Percentiles rank a stretch among this genome's conserved stretches.
These are phyloP conservation scores for Microcebus lehilahytsara DNA, from an alignment of 2,113 vertebrate genomes.

Conservation along the genomic window DNA sequence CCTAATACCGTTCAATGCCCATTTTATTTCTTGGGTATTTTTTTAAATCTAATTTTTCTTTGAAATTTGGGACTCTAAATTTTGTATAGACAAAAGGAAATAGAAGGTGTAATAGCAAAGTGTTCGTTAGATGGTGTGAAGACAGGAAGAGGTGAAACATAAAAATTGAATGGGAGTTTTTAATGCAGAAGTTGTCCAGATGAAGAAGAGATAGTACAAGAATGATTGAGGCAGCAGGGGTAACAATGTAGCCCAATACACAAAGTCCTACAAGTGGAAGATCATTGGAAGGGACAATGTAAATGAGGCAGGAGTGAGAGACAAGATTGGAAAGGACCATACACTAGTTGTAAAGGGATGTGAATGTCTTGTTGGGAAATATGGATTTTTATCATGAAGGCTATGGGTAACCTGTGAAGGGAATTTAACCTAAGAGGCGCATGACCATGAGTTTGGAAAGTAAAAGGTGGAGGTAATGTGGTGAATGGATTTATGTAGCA, in stretches of 20 bases:
- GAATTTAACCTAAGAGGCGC: not conserved
- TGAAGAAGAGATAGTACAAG: not conserved
- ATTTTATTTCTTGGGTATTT: not conserved
- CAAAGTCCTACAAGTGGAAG: not conserved
- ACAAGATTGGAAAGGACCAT: not conserved
- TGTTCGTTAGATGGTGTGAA: not conserved
- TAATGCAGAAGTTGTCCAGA: not conserved
- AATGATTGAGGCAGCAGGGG: too few species aligned
- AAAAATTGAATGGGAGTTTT: not conserved
- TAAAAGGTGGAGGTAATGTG: not conserved
- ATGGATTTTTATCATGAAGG: not conserved
- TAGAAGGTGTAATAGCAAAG: not conserved
- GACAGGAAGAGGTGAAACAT: not conserved
- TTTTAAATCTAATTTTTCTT: not conserved
- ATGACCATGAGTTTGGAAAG: not conserved
- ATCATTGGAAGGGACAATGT: not conserved
- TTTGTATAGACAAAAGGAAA: not conserved
- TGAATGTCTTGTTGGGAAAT: not conserved
- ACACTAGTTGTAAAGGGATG: not conserved
- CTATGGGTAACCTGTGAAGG: not conserved
- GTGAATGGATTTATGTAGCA: not conserved
- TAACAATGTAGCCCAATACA: not conserved
- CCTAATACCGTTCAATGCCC: not conserved
- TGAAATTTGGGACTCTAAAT: not conserved
- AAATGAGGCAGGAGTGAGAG: not conserved